Evolutionary conservation across 2,797 vertebrate species (phyloP), one percentile per base, ranked within the genome.

Genomic region (Leptoclinus maculatus): DNA sequence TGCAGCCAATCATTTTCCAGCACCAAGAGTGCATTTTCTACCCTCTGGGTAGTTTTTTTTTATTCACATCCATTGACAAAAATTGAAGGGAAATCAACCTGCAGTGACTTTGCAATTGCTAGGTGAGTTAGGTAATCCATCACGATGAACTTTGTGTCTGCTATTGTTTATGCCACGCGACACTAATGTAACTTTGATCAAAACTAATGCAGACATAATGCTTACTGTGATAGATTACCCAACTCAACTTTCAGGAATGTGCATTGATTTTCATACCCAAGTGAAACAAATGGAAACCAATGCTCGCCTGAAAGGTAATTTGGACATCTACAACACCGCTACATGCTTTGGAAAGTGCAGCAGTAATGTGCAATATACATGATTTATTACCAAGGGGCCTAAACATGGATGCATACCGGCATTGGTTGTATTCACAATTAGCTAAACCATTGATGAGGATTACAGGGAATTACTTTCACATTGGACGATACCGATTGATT

Each of bases 161-260:
- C 12, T 59, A 21, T 65, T 39, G 0, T 54, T 21, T 19, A 39
- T 58, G 39, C 23, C 70, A 34, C 49, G 70, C 34, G 74, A 53
- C 47, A 5, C 13, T 59, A 56, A 74, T 73, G 76, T n/a, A 62
- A 34, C 53, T 74, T 66, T 75, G 73, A 80, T 66, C 17, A 64
- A 36, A 78, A 63, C 60, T 47, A 45, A 75, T 41, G 45, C 53
- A 38, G 72, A 70, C 69, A 23, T 43, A 45, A 70, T 27, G n/a
- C 54, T 43, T 6, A 34, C 14, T n/a, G 63, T 66, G 72, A 76
- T n/a, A 54, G 54, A 79, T 70, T 19, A 66, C 7, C 41, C 4
- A 12, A 45, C 34, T 57, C 23, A 3, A 21, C 12, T 21, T 25
- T 34, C 38, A n/a, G 58, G 66, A 41, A 39, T 32, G 56, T 7